Evolutionary conservation across 2,797 vertebrate genomes (phyloP).

Genomic region (Coreius guichenoti): DNA sequence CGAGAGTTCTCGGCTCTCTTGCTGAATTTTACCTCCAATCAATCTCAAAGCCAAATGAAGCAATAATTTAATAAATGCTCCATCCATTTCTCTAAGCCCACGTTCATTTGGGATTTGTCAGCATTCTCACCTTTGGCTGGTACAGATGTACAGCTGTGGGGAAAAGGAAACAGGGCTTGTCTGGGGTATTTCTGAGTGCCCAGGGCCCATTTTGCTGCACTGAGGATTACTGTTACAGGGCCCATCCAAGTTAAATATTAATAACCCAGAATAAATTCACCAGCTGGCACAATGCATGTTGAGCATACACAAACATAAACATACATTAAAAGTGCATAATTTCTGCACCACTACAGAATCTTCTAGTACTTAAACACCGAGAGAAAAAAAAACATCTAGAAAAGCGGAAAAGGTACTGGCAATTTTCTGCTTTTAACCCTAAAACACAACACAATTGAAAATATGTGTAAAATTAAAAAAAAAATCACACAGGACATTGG

Average conservation of each 20-base stretch:
- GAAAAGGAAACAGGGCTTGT: constrained; percentile 39
- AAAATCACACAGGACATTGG: neutral
- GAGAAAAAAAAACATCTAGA: no score
- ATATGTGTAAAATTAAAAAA: neutral
- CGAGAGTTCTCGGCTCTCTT: constrained; percentile 15
- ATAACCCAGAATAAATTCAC: constrained; percentile 56
- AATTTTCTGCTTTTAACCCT: neutral
- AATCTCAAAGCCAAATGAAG: constrained; percentile 9
- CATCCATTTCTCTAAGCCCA: constrained; percentile 9
- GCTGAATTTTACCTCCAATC: constrained; percentile 6
- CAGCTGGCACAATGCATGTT: constrained; percentile 46
- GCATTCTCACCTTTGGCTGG: constrained; percentile 13
- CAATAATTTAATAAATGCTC: constrained; percentile 17
- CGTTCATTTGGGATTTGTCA: neutral
- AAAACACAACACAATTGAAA: neutral
- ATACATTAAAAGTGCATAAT: neutral
- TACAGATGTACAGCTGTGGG: constrained; percentile 41
- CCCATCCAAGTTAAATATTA: constrained; percentile 57
- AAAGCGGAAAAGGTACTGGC: neutral
- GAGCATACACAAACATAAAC: constrained; percentile 39
- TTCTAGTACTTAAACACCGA: neutral
- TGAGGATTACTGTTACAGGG: constrained; percentile 41
- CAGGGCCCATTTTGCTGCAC: constrained; percentile 13
- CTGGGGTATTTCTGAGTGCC: constrained; percentile 10
- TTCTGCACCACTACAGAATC: neutral